Evolutionary conservation across 2,888 invertebrate species (phyloP).

Genomic region (Chaitophorus viminalis): DNA sequence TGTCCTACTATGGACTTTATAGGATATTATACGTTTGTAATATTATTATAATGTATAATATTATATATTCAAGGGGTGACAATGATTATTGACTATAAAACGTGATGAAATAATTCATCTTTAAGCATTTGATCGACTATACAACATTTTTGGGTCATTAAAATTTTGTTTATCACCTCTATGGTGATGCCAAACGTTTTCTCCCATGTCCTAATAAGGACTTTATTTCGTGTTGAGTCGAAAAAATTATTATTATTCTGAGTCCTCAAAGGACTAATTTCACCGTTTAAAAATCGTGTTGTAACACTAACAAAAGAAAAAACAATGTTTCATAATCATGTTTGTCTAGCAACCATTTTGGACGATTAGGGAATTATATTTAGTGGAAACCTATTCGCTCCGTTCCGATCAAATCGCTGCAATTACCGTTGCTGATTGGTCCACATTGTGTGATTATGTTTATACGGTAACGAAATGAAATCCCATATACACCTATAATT

Average conservation of each 20-base stretch:
- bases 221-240: constrained; percentile 19
- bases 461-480: constrained; percentile 3
- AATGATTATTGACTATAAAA: background rate
- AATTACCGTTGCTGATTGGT: background rate
- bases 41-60: too few species aligned
- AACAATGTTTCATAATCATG: background rate
- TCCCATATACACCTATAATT: background rate
- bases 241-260: background rate
- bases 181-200: constrained; percentile 24
- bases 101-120: constrained; percentile 55
- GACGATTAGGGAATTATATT: background rate
- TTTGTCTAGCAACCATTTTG: background rate
- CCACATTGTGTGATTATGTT: background rate
- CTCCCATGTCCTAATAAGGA: constrained; percentile 34
- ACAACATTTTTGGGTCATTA: constrained; percentile 4
- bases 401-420: background rate
- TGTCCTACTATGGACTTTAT: constrained; percentile 41
- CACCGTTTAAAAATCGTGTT: background rate
- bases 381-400: background rate
- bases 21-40: constrained; percentile 1
- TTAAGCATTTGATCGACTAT: background rate
- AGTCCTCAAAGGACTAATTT: constrained; percentile 44
- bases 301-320: background rate
- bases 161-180: constrained; percentile 31
- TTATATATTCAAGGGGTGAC: background rate